phyloP scores from a whole-genome alignment of 2,113 vertebrate genomes.

The Corydoras sp. region DNA sequence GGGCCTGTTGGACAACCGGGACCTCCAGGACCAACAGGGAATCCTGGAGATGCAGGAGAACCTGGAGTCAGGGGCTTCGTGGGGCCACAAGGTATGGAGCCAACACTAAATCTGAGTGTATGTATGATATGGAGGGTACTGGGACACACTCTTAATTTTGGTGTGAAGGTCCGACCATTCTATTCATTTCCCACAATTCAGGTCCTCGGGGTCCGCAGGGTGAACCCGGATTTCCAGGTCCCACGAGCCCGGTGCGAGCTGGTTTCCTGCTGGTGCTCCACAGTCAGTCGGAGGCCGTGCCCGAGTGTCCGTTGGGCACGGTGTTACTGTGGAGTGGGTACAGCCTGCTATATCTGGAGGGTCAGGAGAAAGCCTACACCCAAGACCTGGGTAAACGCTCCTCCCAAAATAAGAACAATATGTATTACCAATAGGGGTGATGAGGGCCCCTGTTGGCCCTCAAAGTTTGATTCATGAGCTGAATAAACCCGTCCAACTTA shows the following conservation, averaged over 20 bases:
- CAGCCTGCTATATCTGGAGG: slow-evolving; percentile 90
- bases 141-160: no score
- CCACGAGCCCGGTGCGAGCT: slow-evolving; percentile 42
- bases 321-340: slow-evolving; percentile 80
- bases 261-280: slow-evolving; percentile 84
- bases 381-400: slow-evolving; percentile 81
- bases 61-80: slow-evolving; percentile 10
- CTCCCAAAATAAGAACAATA: background rate
- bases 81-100: slow-evolving; percentile 9
- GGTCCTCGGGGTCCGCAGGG: slow-evolving; percentile 48
- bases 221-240: slow-evolving; percentile 38
- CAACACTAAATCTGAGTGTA: background rate
- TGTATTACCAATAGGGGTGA: background rate
- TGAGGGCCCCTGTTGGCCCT: no score
- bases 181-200: background rate
- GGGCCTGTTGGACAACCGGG: slow-evolving; percentile 10
- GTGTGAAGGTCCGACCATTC: background rate
- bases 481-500: no score
- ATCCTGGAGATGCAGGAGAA: slow-evolving; percentile 13
- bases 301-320: slow-evolving; percentile 77
- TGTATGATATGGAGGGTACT: no score
- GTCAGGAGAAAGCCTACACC: slow-evolving; percentile 89
- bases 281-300: slow-evolving; percentile 75
- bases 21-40: slow-evolving; percentile 2
- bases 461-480: no score